Percentiles rank a stretch among this genome's conserved stretches.
phyloP scores from a whole-genome alignment of 1,140 invertebrate genomes.

The Aphaenogaster ashmeadi region DNA sequence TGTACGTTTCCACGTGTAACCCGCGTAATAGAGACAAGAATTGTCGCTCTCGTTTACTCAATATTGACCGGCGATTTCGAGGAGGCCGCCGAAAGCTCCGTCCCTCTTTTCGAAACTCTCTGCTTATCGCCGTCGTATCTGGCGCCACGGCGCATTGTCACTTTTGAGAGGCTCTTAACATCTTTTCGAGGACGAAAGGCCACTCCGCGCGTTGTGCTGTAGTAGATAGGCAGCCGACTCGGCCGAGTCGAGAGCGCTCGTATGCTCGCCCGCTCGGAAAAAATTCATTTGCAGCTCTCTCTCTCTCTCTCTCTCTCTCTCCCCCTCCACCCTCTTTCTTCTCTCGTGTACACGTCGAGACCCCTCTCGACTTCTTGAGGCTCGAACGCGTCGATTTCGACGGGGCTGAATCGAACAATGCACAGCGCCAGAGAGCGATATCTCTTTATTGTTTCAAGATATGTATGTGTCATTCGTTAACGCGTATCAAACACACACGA shows the following conservation, averaged over 20 bases:
- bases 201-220: conserved; percentile 76
- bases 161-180: conserved; percentile 80
- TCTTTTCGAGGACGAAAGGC: conserved; percentile 76
- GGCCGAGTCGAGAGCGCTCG: conserved; percentile 78
- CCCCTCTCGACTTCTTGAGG: conserved; percentile 19
- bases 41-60: conserved; percentile 9
- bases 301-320: conserved; percentile 38
- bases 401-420: conserved; percentile 27
- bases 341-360: neutral
- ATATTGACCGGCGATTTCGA: conserved; percentile 34
- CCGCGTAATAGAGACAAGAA: conserved; percentile 20
- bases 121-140: conserved; percentile 77
- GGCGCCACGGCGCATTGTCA: conserved; percentile 79
- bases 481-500: neutral
- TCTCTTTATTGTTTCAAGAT: conserved; percentile 40
- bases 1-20: neutral
- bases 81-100: neutral
- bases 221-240: conserved; percentile 75
- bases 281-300: conserved; percentile 83
- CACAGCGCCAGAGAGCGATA: conserved; percentile 9
- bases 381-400: conserved; percentile 41
- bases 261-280: conserved; percentile 83
- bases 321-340: conserved; percentile 42
- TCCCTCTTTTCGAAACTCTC: conserved; percentile 51
- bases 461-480: conserved; percentile 26